Conservation (phyloP, 1,140 invertebrate genomes). For the Melanaphis sacchari region DNA sequence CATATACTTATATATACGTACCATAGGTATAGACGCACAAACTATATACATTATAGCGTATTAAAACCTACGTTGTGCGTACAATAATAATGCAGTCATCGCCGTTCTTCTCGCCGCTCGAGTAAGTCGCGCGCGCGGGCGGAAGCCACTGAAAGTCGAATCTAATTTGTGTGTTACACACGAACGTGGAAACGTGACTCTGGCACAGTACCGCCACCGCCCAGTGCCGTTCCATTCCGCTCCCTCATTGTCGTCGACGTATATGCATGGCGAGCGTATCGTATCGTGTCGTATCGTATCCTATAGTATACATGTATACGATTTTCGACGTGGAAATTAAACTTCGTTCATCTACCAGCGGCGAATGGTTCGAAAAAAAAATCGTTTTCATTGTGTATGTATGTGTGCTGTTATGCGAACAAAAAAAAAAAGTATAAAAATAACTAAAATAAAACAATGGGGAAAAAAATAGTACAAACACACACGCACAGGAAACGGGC, state of each 20-base stretch:
- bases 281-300: neutral
- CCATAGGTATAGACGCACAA: neutral
- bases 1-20: neutral
- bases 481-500: conserved; percentile 34
- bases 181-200: conserved; percentile 55
- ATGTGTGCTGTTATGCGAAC: neutral
- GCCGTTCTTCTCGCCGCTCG: neutral
- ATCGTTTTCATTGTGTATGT: conserved; percentile 32
- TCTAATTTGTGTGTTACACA: conserved; percentile 52
- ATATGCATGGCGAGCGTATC: neutral
- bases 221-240: neutral
- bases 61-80: neutral
- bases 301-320: neutral
- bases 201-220: neutral
- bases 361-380: conserved; percentile 3
- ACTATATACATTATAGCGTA: neutral
- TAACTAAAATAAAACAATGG: conserved; percentile 35
- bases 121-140: neutral
- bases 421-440: conserved; percentile 19
- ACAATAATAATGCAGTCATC: neutral
- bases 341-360: conserved; percentile 12
- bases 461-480: neutral
- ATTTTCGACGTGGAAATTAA: conserved; percentile 49
- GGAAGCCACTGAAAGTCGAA: conserved; percentile 51
- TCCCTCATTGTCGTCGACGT: neutral